Evolutionary conservation across 2,113 vertebrate species (phyloP).

Genomic region (Hystrix cristata): DNA sequence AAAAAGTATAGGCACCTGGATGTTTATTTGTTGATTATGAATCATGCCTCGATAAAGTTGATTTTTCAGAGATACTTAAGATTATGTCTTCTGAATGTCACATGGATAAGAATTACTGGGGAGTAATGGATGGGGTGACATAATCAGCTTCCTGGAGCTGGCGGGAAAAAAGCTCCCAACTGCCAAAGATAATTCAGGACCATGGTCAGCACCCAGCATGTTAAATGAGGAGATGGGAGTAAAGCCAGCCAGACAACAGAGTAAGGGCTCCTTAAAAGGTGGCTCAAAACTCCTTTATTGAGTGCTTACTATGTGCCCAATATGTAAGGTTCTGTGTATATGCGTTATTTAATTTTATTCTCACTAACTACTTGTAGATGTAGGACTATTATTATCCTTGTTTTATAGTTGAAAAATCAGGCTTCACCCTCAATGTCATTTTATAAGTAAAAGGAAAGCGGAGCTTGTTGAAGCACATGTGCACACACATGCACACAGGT

Average conservation of each 20-base stretch:
- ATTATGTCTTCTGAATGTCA: slow-evolving; percentile 44
- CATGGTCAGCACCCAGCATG: neutral
- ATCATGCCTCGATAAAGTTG: neutral
- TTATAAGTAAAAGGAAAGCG: slow-evolving; percentile 39
- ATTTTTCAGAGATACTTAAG: neutral
- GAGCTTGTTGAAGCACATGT: neutral
- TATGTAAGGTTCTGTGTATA: slow-evolving; percentile 56
- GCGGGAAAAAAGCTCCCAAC: neutral
- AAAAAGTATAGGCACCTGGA: neutral
- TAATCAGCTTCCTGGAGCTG: neutral
- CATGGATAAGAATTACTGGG: slow-evolving; percentile 44
- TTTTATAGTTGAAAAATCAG: slow-evolving; percentile 51
- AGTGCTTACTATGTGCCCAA: slow-evolving; percentile 70
- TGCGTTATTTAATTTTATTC: slow-evolving; percentile 65
- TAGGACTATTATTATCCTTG: slow-evolving; percentile 60
- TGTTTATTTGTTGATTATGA: slow-evolving; percentile 10
- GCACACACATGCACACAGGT: neutral
- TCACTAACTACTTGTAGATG: slow-evolving; percentile 44
- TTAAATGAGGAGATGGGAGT: no score
- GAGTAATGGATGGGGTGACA: neutral
- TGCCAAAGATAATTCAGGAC: slow-evolving; percentile 34
- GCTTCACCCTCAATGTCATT: slow-evolving; percentile 8
- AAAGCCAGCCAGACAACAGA: neutral
- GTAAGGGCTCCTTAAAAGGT: neutral
- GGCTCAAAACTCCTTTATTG: slow-evolving; percentile 42